phyloP scores from a whole-genome alignment of 2,888 invertebrate species.

The Apoda limacodes region DNA sequence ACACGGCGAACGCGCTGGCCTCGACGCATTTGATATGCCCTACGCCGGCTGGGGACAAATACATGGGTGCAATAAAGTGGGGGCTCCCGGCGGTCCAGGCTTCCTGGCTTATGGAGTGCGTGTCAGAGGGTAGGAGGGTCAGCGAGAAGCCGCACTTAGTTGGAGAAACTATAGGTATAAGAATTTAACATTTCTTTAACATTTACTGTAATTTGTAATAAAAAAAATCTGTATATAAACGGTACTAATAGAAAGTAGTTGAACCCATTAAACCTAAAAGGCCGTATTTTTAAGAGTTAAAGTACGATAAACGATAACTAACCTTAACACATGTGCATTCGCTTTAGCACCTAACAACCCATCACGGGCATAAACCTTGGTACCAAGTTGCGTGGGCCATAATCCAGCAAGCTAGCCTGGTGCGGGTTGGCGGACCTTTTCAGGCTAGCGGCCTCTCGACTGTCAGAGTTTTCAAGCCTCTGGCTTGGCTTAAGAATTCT shows the following conservation, averaged over 20 bases:
- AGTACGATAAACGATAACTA: too few relatives aligned
- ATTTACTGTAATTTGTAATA: not conserved
- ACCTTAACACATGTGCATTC: too few relatives aligned
- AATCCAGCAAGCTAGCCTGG: too few relatives aligned
- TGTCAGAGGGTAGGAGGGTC: constrained; percentile 60
- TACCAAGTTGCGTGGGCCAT: too few relatives aligned
- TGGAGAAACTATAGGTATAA: constrained; percentile 63
- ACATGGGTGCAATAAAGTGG: constrained; percentile 87
- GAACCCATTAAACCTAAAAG: too few relatives aligned
- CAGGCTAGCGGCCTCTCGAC: too few relatives aligned
- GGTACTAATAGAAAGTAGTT: not conserved
- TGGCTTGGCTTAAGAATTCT: too few relatives aligned
- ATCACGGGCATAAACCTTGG: too few relatives aligned
- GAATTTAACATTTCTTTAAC: not conserved
- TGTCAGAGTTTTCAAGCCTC: too few relatives aligned
- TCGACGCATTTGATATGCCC: constrained; percentile 88
- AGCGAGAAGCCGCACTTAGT: constrained; percentile 70
- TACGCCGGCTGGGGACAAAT: constrained; percentile 81
- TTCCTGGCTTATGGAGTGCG: constrained; percentile 82
- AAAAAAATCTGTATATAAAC: not conserved
- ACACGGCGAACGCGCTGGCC: constrained; percentile 60
- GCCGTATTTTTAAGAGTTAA: too few relatives aligned
- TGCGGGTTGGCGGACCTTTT: too few relatives aligned
- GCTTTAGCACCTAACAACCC: too few relatives aligned
- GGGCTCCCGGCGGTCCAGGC: constrained; percentile 82